Conservation (phyloP, 1,140 invertebrate species). For the Zaprionus kolodkinae region DNA sequence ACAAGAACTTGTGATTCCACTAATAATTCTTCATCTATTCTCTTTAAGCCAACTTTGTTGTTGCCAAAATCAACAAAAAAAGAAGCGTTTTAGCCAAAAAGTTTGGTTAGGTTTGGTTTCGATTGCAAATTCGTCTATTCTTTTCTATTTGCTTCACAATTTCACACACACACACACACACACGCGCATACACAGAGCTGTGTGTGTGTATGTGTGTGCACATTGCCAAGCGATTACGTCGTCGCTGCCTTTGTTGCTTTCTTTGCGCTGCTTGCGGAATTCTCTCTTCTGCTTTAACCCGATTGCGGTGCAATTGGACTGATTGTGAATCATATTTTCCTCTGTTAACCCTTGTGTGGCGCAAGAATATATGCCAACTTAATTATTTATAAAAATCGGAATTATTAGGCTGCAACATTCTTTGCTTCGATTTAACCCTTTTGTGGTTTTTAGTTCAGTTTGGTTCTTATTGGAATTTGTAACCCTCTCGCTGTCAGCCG, state of each 20-base stretch:
- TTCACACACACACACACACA: slow-evolving; percentile 20
- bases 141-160: slow-evolving; percentile 59
- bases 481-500: background rate
- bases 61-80: slow-evolving; percentile 7
- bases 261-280: slow-evolving; percentile 44
- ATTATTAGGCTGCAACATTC: no score
- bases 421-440: background rate
- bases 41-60: slow-evolving; percentile 48
- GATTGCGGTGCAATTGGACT: background rate
- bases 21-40: slow-evolving; percentile 56
- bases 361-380: no score
- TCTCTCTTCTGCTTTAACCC: slow-evolving; percentile 66
- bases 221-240: slow-evolving; percentile 79
- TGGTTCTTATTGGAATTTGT: background rate
- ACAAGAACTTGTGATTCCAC: slow-evolving; percentile 26
- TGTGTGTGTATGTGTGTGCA: slow-evolving; percentile 36
- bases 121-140: slow-evolving; percentile 26
- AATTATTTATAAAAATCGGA: no score
- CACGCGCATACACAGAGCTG: slow-evolving; percentile 1
- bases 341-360: background rate
- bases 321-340: slow-evolving; percentile 1
- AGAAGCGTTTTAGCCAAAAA: slow-evolving; percentile 48
- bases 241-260: slow-evolving; percentile 54
- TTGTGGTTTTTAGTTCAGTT: background rate
- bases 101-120: slow-evolving; percentile 67